Conservation (phyloP, 2,888 invertebrate species). For the Eutolmus rufibarbis region DNA sequence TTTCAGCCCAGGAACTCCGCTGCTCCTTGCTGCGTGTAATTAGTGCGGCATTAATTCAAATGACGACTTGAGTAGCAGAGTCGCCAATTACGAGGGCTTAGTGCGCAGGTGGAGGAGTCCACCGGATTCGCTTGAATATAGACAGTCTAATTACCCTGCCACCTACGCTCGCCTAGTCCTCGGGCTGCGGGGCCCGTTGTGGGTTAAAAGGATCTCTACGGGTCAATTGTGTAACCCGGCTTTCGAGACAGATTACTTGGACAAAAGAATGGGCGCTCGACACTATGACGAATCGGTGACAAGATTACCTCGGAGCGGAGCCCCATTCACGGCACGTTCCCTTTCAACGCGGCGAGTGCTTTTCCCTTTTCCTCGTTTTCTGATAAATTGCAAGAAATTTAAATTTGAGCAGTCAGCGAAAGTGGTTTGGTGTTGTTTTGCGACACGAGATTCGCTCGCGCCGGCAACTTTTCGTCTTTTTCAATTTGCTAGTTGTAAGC, state of each 20-base stretch:
- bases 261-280: neutral
- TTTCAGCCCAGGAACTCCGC: neutral
- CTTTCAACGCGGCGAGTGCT: neutral
- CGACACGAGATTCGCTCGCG: neutral
- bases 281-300: neutral
- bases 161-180: neutral
- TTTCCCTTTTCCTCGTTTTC: neutral
- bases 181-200: neutral
- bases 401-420: neutral
- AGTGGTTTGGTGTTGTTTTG: neutral
- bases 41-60: neutral
- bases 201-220: neutral
- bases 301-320: neutral
- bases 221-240: neutral
- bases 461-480: neutral
- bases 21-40: neutral
- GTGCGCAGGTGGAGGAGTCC: neutral
- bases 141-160: neutral
- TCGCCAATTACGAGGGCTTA: neutral
- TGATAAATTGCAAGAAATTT: neutral
- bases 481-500: neutral
- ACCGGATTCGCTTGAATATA: neutral
- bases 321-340: neutral
- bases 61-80: neutral
- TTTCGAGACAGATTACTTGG: neutral